These are phyloP conservation scores for Danaus plexippus DNA, from an alignment of 1,140 invertebrate genomes.

Conservation along the genomic window DNA sequence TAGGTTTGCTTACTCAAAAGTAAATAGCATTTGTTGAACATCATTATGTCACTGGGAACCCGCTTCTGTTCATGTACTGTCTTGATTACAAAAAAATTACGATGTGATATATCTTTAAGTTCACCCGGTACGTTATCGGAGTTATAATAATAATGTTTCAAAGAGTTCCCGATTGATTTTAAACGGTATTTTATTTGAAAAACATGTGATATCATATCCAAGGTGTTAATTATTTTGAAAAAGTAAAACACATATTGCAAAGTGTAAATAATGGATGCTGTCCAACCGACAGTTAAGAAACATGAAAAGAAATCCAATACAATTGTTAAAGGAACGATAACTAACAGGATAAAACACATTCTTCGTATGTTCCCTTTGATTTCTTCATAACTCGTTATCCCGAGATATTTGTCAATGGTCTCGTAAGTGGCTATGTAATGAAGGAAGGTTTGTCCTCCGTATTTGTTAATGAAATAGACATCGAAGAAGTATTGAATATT, in stretches of 20 bases:
- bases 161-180: conserved; percentile 12
- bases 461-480: conserved; percentile 19
- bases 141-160: conserved; percentile 6
- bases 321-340: too few species aligned
- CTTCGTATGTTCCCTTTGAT: conserved; percentile 12
- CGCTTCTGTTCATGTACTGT: too few species aligned
- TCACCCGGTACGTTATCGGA: too few species aligned
- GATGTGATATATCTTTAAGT: too few species aligned
- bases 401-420: conserved; percentile 21
- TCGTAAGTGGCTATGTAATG: conserved; percentile 23
- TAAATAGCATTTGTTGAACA: conserved; percentile 15
- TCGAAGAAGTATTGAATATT: conserved; percentile 22
- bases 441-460: conserved; percentile 12
- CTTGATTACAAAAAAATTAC: too few species aligned
- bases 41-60: not conserved
- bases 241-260: conserved; percentile 19
- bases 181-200: conserved; percentile 19
- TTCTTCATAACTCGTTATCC: conserved; percentile 10
- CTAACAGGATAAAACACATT: too few species aligned
- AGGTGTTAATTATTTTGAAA: conserved; percentile 1
- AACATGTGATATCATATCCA: conserved; percentile 15
- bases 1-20: conserved; percentile 18
- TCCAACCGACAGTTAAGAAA: too few species aligned
- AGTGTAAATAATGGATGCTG: too few species aligned
- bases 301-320: too few species aligned